Conservation (phyloP, 2,797 vertebrate species). For the Varecia variegata region DNA sequence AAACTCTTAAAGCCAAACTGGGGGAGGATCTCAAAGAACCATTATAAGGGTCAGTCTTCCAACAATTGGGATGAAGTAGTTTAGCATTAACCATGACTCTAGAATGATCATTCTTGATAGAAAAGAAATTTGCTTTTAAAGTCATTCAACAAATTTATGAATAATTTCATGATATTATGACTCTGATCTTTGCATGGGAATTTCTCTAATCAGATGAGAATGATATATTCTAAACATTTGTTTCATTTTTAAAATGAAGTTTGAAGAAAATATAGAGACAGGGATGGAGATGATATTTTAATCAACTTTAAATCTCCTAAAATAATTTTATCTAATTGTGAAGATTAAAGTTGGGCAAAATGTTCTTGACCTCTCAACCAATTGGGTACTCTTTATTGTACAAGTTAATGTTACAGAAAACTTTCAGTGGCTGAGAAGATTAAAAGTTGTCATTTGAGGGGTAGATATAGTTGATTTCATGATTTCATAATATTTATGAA, state of each 20-base stretch:
- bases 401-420: not conserved
- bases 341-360: not conserved
- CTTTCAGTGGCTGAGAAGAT: not conserved
- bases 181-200: not conserved
- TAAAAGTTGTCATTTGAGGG: not conserved
- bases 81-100: not conserved
- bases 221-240: not conserved
- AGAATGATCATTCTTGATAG: not conserved
- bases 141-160: not conserved
- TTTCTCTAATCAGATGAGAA: not conserved
- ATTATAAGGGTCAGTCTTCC: not conserved
- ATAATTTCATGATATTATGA: not conserved
- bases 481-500: not conserved
- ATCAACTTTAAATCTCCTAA: not conserved
- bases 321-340: not conserved
- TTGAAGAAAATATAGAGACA: not conserved
- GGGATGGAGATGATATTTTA: not conserved
- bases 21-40: not conserved
- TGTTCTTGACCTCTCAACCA: slow-evolving; percentile 8
- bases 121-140: slow-evolving; percentile 4
- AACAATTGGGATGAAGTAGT: not conserved
- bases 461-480: not conserved
- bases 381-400: not conserved
- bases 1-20: not conserved
- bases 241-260: slow-evolving; percentile 33